A percentile compares a stretch with the other conserved stretches of the same genome.
Evolutionary conservation across 2,888 invertebrate genomes (phyloP).

Genomic region (Listrodromus nycthemerus): DNA sequence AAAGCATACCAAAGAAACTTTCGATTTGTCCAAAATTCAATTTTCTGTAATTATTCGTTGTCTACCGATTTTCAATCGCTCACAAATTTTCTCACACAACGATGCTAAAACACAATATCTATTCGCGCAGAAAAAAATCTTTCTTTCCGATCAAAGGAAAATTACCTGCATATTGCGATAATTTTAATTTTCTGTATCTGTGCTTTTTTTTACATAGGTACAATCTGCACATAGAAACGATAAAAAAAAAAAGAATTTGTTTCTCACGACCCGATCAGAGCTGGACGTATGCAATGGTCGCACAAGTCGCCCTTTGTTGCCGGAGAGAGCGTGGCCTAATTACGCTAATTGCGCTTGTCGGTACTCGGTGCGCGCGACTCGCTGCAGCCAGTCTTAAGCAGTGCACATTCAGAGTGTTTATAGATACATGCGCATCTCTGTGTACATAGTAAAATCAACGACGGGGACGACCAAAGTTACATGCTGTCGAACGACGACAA

Average conservation of each 20-base stretch:
- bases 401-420: slow-evolving; percentile 31
- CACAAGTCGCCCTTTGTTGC: slow-evolving; percentile 63
- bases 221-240: background rate
- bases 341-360: slow-evolving; percentile 66
- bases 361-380: slow-evolving; percentile 34
- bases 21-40: background rate
- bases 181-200: background rate
- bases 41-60: background rate
- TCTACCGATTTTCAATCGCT: background rate
- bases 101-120: too few species aligned
- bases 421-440: slow-evolving; percentile 39
- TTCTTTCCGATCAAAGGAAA: background rate
- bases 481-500: slow-evolving; percentile 35
- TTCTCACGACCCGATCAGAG: slow-evolving; percentile 1
- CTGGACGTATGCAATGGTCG: background rate
- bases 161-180: background rate
- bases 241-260: slow-evolving; percentile 6
- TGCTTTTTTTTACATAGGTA: background rate
- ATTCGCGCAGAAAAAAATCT: too few species aligned
- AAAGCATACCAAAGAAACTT: too few species aligned
- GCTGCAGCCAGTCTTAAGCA: slow-evolving; percentile 36
- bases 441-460: slow-evolving; percentile 15
- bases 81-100: background rate
- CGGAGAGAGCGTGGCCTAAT: slow-evolving; percentile 64
- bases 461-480: slow-evolving; percentile 2